Base-by-base conservation (phyloP, 2,797 vertebrate species). In the Merluccius polli region DNA sequence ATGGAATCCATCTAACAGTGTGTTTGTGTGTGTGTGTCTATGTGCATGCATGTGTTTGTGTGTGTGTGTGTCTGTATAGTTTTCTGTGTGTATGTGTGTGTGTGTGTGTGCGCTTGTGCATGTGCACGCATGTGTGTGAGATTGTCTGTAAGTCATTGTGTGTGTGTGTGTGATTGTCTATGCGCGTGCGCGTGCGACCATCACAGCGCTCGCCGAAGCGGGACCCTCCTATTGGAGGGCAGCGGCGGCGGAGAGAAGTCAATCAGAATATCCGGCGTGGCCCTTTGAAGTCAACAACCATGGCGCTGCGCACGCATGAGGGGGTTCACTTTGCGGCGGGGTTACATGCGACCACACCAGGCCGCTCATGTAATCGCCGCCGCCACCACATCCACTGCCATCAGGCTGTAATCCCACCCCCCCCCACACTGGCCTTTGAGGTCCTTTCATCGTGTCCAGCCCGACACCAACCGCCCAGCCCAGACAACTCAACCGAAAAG, bases 291-390 rank as follows among this genome's bases (percentile, higher is more conserved):
- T 84, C 85, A 74, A 71, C 80, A 75, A 77, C 80, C 77, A 73
- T 81, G 73, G 71, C 68, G 21, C 21, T 18, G 38, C 68, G 33
- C 78, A 82, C 79, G 80, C 82, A 52, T 32, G 77, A 35, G 3
- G 79, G 78, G 86, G 86, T 91, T 85, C 69, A 83, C 84, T 89
- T 86, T 78, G 85, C 86, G 83, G 84, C 78, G 69, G 80, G 86
- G 88, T 89, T 81, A 80, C 74, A 78, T 76, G 73, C 35, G 77
- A 82, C 81, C 83, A 73, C 82, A 59, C 80, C 78, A 52, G 83
- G 4, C 75, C 41, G 70, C 78, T 84, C 78, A 36, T 84, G 84
- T 89, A 89, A 91, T 90, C 90, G 79, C 81, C 81, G 63, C 82
- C 81, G 78, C 87, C 82, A 80, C 82, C 83, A 86, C 82, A 82